These are phyloP conservation scores for Apeltes quadracus DNA, from an alignment of 2,113 vertebrate genomes.

Conservation along the genomic window DNA sequence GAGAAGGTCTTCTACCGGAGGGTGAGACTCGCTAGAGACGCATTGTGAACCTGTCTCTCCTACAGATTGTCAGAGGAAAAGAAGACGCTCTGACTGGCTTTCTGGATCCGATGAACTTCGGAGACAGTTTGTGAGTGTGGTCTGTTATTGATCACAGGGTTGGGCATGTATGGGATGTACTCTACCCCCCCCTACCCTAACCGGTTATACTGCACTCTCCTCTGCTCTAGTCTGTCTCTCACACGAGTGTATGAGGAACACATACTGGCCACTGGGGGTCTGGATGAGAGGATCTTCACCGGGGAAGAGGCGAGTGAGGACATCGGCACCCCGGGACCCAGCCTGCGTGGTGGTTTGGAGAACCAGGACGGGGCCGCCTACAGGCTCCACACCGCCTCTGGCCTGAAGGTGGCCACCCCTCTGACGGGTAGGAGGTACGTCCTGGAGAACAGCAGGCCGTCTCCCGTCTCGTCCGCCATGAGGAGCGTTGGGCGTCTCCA, in stretches of 20 bases:
- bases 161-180: too few species aligned
- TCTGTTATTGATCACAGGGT: background rate
- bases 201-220: background rate
- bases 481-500: conserved; percentile 90
- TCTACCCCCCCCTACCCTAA: background rate
- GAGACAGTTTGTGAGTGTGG: conserved; percentile 90
- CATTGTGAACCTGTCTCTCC: background rate
- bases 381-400: conserved; percentile 74
- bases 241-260: conserved; percentile 92
- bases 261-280: conserved; percentile 87
- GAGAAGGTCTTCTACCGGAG: too few species aligned
- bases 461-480: conserved; percentile 85
- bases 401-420: conserved; percentile 84
- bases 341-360: conserved; percentile 80
- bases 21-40: background rate
- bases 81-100: conserved; percentile 92
- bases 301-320: conserved; percentile 90
- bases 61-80: conserved; percentile 90
- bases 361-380: conserved; percentile 64
- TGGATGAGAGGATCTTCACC: conserved; percentile 93
- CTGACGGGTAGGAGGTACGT: conserved; percentile 86
- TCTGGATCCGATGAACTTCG: conserved; percentile 92
- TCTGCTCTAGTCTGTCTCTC: conserved; percentile 78
- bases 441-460: conserved; percentile 81
- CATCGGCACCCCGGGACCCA: conserved; percentile 86